Conservation (phyloP, 2,113 vertebrate genomes). For the Nesoenas mayeri region DNA sequence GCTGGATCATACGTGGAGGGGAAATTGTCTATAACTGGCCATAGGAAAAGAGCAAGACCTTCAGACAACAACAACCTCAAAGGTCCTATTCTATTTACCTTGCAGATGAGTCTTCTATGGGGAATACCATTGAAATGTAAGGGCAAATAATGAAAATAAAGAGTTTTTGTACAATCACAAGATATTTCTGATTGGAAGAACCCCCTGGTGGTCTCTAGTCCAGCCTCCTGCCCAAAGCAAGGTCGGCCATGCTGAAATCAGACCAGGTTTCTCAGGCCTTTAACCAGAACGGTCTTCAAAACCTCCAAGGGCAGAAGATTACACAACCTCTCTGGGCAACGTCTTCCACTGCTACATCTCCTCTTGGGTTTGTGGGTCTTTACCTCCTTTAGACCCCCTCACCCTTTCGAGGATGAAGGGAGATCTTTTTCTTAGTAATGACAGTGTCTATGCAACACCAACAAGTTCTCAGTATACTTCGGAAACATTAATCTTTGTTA, state of each 20-base stretch:
- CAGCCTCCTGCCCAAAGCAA: background rate
- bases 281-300: background rate
- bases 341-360: background rate
- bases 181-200: background rate
- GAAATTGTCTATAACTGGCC: background rate
- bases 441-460: background rate
- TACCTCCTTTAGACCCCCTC: background rate
- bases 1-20: fast-evolving
- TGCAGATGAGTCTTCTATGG: background rate
- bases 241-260: background rate
- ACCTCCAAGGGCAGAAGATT: background rate
- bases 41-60: background rate
- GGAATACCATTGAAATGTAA: background rate
- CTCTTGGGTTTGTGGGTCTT: background rate
- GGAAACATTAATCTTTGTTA: background rate
- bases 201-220: background rate
- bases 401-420: background rate
- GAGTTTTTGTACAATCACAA: background rate
- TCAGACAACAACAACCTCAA: background rate
- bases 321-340: background rate
- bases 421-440: background rate
- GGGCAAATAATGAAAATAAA: background rate
- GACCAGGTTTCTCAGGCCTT: background rate
- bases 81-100: background rate
- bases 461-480: background rate